phyloP scores from a whole-genome alignment of 2,113 vertebrate species.

The Bucco capensis region DNA sequence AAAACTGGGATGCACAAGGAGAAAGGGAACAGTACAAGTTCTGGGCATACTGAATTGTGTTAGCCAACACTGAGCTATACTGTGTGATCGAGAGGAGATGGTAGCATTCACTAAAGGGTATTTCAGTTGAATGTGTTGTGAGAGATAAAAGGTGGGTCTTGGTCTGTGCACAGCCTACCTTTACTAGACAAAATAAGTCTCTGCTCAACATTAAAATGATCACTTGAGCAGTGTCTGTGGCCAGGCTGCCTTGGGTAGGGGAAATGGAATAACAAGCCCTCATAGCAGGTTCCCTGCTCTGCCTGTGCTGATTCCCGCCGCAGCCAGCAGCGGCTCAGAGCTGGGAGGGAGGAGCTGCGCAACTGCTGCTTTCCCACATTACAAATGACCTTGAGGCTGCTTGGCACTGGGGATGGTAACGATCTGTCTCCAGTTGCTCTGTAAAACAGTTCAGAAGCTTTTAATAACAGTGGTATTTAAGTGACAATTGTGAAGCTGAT shows the following conservation, averaged over 20 bases:
- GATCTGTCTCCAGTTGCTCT: constrained; percentile 55
- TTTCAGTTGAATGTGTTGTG: rapidly evolving
- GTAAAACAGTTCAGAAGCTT: constrained; percentile 58
- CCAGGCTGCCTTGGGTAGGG: not conserved
- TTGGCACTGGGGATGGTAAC: not conserved
- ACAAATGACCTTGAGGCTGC: constrained; percentile 67
- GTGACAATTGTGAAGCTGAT: constrained; percentile 32
- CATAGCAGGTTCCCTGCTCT: rapidly evolving
- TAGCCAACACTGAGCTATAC: not conserved
- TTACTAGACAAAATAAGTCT: not conserved
- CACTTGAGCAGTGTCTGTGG: not conserved
- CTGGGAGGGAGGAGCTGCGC: not conserved
- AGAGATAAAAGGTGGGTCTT: not conserved
- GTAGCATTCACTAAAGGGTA: not conserved
- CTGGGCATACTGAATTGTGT: not conserved
- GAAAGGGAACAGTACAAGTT: not conserved
- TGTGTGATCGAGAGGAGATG: not conserved
- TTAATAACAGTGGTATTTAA: constrained; percentile 53
- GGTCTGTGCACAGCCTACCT: not conserved
- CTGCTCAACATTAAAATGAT: not conserved
- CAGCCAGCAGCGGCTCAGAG: not conserved
- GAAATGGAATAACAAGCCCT: not conserved
- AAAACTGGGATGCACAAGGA: not conserved
- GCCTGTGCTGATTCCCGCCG: not conserved
- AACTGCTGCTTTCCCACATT: constrained; percentile 30